These are phyloP conservation scores for Cardiocondyla obscurior DNA, from an alignment of 1,140 invertebrate species.

Conservation along the genomic window DNA sequence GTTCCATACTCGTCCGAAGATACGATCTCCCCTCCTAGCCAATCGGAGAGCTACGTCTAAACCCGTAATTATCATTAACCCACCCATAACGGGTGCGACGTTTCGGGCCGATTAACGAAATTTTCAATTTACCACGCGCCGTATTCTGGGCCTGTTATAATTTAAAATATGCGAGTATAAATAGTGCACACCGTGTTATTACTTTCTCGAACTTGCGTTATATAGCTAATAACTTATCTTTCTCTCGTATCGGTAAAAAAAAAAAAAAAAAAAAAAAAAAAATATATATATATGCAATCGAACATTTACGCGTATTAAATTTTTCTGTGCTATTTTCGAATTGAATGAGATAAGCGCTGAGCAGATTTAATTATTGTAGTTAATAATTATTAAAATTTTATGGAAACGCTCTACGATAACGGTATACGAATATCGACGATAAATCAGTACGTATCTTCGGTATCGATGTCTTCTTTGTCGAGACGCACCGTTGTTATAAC, in stretches of 20 bases:
- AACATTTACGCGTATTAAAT: not conserved
- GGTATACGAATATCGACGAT: not conserved
- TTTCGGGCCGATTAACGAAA: constrained; percentile 56
- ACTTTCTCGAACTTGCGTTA: not conserved
- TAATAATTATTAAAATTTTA: not conserved
- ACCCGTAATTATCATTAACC: constrained; percentile 79
- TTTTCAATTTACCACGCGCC: constrained; percentile 73
- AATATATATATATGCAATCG: too few species aligned
- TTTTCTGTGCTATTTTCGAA: not conserved
- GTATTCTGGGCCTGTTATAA: constrained; percentile 7
- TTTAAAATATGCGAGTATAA: constrained; percentile 10
- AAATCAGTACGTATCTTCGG: not conserved
- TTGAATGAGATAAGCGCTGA: too few species aligned
- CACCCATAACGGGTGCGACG: constrained; percentile 75
- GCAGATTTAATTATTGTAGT: not conserved
- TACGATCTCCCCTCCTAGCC: constrained; percentile 79
- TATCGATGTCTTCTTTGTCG: not conserved
- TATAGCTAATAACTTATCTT: not conserved
- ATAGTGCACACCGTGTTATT: not conserved
- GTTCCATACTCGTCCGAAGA: constrained; percentile 72
- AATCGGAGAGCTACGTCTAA: constrained; percentile 75
- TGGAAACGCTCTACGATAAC: not conserved
- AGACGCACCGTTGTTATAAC: constrained; percentile 20
- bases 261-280: too few species aligned
- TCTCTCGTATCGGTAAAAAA: not conserved